Evolutionary conservation across 2,888 invertebrate genomes (phyloP).

Genomic region (Cecidostiba fungosa): DNA sequence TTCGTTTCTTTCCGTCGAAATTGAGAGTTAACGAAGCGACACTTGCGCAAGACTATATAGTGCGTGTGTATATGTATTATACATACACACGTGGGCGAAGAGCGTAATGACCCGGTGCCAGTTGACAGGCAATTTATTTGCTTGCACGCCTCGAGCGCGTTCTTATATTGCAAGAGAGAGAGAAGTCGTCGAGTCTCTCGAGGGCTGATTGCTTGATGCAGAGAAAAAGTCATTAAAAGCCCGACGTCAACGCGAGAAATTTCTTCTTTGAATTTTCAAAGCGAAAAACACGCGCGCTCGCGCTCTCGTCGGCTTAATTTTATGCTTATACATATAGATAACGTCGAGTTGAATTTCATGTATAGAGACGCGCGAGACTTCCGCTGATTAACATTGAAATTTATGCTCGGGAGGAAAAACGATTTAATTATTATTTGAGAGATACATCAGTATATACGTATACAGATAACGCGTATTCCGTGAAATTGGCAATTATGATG

Average conservation of each 20-base stretch:
- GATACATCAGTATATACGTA: background rate
- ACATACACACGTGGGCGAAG: conserved; percentile 58
- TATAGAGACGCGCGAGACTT: background rate
- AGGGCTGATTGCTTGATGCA: conserved; percentile 50
- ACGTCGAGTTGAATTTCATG: background rate
- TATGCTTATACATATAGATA: background rate
- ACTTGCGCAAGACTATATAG: conserved; percentile 41
- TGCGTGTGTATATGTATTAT: conserved; percentile 68
- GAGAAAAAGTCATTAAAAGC: conserved; percentile 37
- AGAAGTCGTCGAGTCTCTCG: conserved; percentile 5
- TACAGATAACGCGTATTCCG: background rate
- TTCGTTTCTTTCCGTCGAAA: conserved; percentile 66
- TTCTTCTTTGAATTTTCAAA: background rate
- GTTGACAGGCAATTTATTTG: conserved; percentile 75
- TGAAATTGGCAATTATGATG: conserved; percentile 1
- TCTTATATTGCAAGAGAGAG: conserved; percentile 18
- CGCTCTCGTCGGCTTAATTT: background rate
- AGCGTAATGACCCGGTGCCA: conserved; percentile 65
- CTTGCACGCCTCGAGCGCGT: conserved; percentile 59
- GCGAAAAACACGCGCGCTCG: background rate
- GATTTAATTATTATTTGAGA: background rate
- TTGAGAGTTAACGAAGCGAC: conserved; percentile 76
- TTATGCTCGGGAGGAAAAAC: background rate
- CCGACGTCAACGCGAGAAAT: conserved; percentile 4
- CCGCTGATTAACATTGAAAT: background rate